Evolutionary conservation across 2,113 vertebrate species (phyloP).

Genomic region (Terrapene triunguis): DNA sequence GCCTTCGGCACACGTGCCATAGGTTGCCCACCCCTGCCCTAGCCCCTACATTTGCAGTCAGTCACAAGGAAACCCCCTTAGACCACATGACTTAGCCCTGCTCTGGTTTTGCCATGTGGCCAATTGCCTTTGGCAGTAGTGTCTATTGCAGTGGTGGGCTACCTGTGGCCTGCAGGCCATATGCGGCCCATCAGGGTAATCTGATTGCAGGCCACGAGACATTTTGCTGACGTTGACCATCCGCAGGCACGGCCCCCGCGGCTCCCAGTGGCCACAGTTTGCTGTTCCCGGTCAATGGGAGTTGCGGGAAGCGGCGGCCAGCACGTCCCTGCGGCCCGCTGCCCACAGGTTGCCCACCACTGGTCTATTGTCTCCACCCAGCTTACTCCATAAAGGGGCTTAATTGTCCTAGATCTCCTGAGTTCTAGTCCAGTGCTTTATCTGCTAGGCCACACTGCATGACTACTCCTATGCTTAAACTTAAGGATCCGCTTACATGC

Average conservation of each 20-base stretch:
- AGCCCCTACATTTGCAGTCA: not conserved
- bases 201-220: too few relatives aligned
- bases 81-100: not conserved
- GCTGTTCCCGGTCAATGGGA: too few relatives aligned
- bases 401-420: not conserved
- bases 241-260: too few relatives aligned
- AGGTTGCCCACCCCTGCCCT: too few relatives aligned
- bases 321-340: too few relatives aligned
- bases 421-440: not conserved
- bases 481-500: not conserved
- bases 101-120: not conserved
- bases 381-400: not conserved
- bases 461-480: not conserved
- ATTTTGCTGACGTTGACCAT: too few relatives aligned
- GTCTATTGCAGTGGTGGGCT: not conserved
- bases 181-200: too few relatives aligned
- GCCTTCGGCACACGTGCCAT: too few relatives aligned
- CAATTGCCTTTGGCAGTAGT: not conserved
- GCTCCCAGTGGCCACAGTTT: too few relatives aligned
- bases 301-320: too few relatives aligned
- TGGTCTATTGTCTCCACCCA: not conserved
- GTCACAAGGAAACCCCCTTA: not conserved
- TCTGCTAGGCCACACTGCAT: not conserved
- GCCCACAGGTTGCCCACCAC: too few relatives aligned
- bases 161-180: too few relatives aligned